These are phyloP conservation scores for Petrolisthes cinctipes DNA, from an alignment of 2,888 invertebrate genomes.

Conservation along the genomic window DNA sequence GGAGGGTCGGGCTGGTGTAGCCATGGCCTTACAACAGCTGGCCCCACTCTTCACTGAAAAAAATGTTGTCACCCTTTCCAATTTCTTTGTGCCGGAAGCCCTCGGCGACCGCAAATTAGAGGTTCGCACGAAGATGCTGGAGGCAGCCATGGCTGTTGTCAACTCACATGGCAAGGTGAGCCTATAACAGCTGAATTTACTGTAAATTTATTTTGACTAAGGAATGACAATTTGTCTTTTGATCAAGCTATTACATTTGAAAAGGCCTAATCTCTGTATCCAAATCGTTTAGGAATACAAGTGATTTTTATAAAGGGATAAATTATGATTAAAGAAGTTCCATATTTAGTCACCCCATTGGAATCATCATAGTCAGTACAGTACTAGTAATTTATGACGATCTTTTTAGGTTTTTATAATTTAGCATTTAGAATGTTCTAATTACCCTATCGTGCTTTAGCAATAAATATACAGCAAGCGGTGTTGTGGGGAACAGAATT, in stretches of 20 bases:
- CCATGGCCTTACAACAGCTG: slow-evolving; percentile 83
- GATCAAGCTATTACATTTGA: no score
- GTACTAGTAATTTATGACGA: no score
- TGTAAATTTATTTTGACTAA: neutral
- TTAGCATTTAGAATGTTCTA: no score
- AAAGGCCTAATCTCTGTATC: no score
- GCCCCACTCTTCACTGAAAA: slow-evolving; percentile 80
- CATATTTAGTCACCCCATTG: neutral
- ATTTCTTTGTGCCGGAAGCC: slow-evolving; percentile 80
- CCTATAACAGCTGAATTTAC: neutral
- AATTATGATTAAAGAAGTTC: neutral
- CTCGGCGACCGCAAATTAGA: slow-evolving; percentile 86
- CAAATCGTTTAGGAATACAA: neutral
- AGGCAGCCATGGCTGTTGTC: slow-evolving; percentile 91
- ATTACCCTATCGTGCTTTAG: no score
- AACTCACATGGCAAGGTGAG: slow-evolving; percentile 90
- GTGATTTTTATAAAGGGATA: neutral
- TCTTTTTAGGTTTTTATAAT: no score
- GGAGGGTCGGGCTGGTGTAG: slow-evolving; percentile 90
- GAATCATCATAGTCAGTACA: no score
- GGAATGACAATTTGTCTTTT: neutral
- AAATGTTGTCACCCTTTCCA: slow-evolving; percentile 78
- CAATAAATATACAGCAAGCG: no score
- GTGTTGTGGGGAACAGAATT: no score
- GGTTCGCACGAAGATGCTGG: slow-evolving; percentile 87